Percentiles rank a stretch among this genome's conserved stretches.
Evolutionary conservation across 2,888 invertebrate species (phyloP).

Genomic region (Tachina grossa): DNA sequence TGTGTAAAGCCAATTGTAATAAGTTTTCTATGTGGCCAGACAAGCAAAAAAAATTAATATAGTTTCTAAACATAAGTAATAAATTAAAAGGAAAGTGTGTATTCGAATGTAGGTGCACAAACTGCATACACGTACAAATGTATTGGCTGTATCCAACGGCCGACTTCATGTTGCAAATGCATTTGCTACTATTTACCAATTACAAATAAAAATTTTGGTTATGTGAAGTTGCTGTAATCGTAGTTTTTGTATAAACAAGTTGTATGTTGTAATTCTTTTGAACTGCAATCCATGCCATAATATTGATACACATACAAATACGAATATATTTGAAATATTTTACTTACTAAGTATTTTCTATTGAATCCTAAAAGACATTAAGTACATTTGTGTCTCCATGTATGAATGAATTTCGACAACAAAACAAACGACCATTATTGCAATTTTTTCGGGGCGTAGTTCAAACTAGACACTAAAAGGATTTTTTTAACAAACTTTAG

Average conservation of each 20-base stretch:
- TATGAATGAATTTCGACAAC: conserved; percentile 23
- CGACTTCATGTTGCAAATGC: conserved; percentile 40
- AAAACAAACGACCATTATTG: conserved; percentile 18
- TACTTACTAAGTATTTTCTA: background rate
- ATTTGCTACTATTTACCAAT: background rate
- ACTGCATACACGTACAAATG: background rate
- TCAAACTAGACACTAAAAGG: background rate
- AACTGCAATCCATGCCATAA: conserved; percentile 52
- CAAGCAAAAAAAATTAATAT: background rate
- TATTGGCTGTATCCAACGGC: conserved; percentile 12
- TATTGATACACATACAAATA: background rate
- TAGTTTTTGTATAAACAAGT: background rate
- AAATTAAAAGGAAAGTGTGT: conserved; percentile 58
- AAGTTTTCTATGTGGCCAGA: conserved; percentile 33
- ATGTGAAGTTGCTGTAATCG: conserved; percentile 13
- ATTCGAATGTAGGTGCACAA: conserved; percentile 43
- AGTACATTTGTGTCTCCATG: conserved; percentile 28
- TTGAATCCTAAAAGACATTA: conserved; percentile 5
- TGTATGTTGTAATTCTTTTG: conserved; percentile 30
- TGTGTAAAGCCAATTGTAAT: background rate
- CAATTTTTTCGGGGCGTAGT: background rate
- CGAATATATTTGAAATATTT: conserved; percentile 13
- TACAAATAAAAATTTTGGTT: background rate
- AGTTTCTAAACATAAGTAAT: conserved; percentile 4
- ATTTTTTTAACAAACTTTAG: background rate